Evolutionary conservation across 2,113 vertebrate genomes (phyloP).

Genomic region (Plecturocebus donacophilus): DNA sequence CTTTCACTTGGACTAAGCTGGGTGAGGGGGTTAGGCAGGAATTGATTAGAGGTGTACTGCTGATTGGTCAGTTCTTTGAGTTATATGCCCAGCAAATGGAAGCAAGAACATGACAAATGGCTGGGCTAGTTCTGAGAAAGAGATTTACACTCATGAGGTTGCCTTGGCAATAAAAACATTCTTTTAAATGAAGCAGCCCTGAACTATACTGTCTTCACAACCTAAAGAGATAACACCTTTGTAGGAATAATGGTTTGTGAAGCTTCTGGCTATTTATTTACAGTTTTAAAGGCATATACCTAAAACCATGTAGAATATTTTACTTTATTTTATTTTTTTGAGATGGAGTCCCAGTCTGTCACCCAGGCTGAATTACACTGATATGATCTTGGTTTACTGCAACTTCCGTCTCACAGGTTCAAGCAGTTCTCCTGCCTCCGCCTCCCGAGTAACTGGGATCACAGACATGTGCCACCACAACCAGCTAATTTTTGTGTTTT

Average conservation of each 20-base stretch:
- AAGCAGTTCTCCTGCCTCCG: too few species aligned
- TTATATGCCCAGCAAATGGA: not conserved
- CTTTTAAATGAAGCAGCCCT: not conserved
- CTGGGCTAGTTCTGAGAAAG: not conserved
- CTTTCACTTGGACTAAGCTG: not conserved
- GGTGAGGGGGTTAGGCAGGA: not conserved
- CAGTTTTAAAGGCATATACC: not conserved
- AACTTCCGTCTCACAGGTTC: too few species aligned
- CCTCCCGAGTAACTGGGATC: too few species aligned
- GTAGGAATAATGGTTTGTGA: not conserved
- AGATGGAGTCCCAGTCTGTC: too few species aligned
- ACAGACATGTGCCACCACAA: too few species aligned
- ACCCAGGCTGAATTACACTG: too few species aligned
- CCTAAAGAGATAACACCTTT: not conserved
- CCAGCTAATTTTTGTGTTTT: too few species aligned
- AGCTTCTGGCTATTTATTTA: not conserved
- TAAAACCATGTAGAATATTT: not conserved
- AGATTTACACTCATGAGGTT: not conserved
- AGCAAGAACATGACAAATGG: not conserved
- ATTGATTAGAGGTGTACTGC: not conserved
- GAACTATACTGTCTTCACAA: not conserved
- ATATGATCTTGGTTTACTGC: too few species aligned
- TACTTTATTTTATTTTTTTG: not conserved
- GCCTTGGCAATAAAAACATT: not conserved
- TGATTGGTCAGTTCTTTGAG: not conserved